Evolutionary conservation across 2,888 invertebrate species (phyloP).

Genomic region (Alloscopus bannaensis): DNA sequence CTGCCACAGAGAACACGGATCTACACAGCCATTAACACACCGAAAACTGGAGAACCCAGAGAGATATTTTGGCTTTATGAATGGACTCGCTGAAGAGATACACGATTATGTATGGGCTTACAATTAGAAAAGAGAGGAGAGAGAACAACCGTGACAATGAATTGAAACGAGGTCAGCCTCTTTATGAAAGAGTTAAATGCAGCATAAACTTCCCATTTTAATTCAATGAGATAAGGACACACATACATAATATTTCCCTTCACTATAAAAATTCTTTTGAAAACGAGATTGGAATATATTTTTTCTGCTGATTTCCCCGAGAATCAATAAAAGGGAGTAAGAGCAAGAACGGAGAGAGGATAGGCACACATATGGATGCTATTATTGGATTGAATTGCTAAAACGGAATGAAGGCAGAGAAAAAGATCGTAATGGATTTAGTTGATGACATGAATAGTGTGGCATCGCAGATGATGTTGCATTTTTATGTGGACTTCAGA

Average conservation of each 20-base stretch:
- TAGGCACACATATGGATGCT: constrained; percentile 18
- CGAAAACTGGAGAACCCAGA: constrained; percentile 1
- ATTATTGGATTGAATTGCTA: constrained; percentile 30
- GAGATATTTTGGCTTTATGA: too few species aligned
- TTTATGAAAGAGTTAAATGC: constrained; percentile 57
- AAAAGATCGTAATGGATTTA: neutral
- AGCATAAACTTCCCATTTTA: constrained; percentile 60
- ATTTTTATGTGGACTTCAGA: constrained; percentile 27
- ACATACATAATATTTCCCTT: neutral
- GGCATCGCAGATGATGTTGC: constrained; percentile 11
- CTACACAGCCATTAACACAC: neutral
- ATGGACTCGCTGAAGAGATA: too few species aligned
- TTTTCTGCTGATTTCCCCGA: constrained; percentile 31
- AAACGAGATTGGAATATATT: neutral
- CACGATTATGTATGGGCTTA: constrained; percentile 11
- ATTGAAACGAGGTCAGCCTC: constrained; percentile 54
- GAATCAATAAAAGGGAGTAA: constrained; percentile 16
- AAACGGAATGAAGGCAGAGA: constrained; percentile 1
- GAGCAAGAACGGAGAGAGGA: constrained; percentile 1
- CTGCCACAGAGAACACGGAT: constrained; percentile 54
- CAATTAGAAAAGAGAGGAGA: neutral
- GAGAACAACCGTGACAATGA: constrained; percentile 29
- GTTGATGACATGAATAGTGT: constrained; percentile 30
- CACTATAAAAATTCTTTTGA: too few species aligned
- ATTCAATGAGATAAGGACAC: constrained; percentile 42